Evolutionary conservation across 2,888 invertebrate species (phyloP).

Genomic region (Cryptocheilus praepositus): DNA sequence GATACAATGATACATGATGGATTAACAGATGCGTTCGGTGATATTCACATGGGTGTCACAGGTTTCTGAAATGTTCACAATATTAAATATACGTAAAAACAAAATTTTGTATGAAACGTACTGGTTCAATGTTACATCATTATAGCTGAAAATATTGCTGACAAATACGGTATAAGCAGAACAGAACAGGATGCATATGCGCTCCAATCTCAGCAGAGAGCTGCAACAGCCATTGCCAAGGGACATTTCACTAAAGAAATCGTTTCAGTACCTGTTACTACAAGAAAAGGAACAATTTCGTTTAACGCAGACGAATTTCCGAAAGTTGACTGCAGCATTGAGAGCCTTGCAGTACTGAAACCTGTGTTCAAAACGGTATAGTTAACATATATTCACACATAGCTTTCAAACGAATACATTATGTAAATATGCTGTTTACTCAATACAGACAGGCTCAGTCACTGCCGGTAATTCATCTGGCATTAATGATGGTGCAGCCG

Average conservation of each 20-base stretch:
- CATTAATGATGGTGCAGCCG: slow-evolving; percentile 93
- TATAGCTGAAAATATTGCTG: slow-evolving; percentile 86
- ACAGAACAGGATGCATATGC: slow-evolving; percentile 85
- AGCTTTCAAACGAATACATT: neutral
- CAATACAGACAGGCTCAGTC: slow-evolving; percentile 79
- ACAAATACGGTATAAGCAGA: slow-evolving; percentile 80
- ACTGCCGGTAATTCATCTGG: slow-evolving; percentile 89
- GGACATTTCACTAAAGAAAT: slow-evolving; percentile 85
- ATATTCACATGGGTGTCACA: slow-evolving; percentile 88
- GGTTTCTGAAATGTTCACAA: slow-evolving; percentile 72
- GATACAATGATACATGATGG: slow-evolving; percentile 85
- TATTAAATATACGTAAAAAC: slow-evolving; percentile 1
- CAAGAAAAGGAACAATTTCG: slow-evolving; percentile 74
- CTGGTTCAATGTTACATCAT: neutral
- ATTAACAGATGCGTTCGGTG: slow-evolving; percentile 84
- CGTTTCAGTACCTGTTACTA: slow-evolving; percentile 79
- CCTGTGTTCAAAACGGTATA: slow-evolving; percentile 81
- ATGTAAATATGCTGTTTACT: neutral
- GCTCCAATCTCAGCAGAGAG: slow-evolving; percentile 81
- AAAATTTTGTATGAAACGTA: neutral
- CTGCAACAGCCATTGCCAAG: slow-evolving; percentile 79
- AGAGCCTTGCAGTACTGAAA: slow-evolving; percentile 79
- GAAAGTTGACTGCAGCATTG: slow-evolving; percentile 78
- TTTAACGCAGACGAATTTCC: slow-evolving; percentile 84
- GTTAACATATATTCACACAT: slow-evolving; percentile 1